Evolutionary conservation across 2,888 invertebrate species (phyloP).

Genomic region (Leptopilina syphax): DNA sequence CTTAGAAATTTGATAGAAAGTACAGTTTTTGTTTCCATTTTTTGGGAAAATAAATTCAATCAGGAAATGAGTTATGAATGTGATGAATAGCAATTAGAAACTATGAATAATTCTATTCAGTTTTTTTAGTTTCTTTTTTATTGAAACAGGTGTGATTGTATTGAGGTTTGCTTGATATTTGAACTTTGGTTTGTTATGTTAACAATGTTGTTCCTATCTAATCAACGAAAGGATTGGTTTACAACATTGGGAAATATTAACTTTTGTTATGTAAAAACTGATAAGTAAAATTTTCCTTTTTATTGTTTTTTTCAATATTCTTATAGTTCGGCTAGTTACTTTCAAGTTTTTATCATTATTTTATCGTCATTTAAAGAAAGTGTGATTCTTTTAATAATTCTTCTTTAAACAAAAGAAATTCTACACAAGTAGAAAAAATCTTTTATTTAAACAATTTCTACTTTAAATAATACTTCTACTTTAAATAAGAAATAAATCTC

Average conservation of each 20-base stretch:
- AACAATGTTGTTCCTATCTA: not conserved
- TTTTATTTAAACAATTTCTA: too few relatives aligned
- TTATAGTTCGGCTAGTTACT: not conserved
- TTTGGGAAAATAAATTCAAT: slow-evolving; percentile 15
- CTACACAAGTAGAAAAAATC: too few relatives aligned
- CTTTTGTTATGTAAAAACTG: slow-evolving; percentile 7
- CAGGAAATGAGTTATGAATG: slow-evolving; percentile 5
- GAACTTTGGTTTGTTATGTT: slow-evolving; percentile 26
- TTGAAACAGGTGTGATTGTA: slow-evolving; percentile 10
- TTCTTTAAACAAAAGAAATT: too few relatives aligned
- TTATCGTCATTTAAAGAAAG: too few relatives aligned
- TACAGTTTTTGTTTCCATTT: slow-evolving; percentile 6
- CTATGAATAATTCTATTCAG: too few relatives aligned
- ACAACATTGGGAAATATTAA: not conserved
- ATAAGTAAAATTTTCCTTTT: not conserved
- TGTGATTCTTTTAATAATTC: too few relatives aligned
- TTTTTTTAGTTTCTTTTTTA: too few relatives aligned
- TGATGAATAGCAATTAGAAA: not conserved
- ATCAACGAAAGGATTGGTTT: slow-evolving; percentile 11
- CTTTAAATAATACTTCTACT: too few relatives aligned
- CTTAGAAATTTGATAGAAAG: slow-evolving; percentile 2
- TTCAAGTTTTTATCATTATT: too few relatives aligned
- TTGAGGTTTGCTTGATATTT: not conserved
- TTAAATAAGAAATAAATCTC: too few relatives aligned
- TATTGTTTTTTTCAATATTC: not conserved